These are phyloP conservation scores for Aphelocoma californica DNA, from an alignment of 2,797 vertebrate species.

Conservation along the genomic window DNA sequence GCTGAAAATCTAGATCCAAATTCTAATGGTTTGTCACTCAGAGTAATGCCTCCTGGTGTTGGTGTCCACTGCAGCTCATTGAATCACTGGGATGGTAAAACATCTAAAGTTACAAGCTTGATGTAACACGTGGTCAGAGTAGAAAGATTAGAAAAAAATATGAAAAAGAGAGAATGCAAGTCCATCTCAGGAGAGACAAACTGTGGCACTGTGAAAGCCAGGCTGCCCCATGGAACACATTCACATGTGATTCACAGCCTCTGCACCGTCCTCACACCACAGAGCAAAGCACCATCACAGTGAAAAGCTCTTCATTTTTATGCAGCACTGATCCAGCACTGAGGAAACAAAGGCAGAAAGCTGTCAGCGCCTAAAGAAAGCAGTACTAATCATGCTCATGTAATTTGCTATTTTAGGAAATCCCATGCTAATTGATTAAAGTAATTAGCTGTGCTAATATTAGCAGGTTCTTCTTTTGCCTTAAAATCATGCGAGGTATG, in stretches of 20 bases:
- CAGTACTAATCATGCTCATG: not conserved
- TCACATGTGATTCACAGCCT: not conserved
- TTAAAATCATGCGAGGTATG: not conserved
- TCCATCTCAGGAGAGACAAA: not conserved
- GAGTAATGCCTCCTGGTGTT: not conserved
- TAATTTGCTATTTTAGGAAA: not conserved
- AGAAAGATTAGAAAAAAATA: not conserved
- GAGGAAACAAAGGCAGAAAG: not conserved
- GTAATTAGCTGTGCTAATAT: not conserved
- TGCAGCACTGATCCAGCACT: not conserved
- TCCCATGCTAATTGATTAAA: not conserved
- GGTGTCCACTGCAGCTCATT: not conserved
- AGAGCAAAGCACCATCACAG: not conserved
- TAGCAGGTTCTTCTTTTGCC: not conserved
- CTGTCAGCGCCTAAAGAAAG: not conserved
- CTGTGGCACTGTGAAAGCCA: not conserved
- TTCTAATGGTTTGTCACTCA: constrained; percentile 2
- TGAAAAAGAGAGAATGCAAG: not conserved
- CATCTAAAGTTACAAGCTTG: not conserved
- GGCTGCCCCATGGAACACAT: rapidly evolving
- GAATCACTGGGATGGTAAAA: not conserved
- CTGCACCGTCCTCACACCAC: not conserved
- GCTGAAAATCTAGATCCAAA: not conserved
- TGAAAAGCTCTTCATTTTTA: not conserved
- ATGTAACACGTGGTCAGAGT: not conserved